Evolutionary conservation across 2,113 vertebrate genomes (phyloP), one percentile per base, ranked within the genome.

Genomic region (Otocyon megalotis): DNA sequence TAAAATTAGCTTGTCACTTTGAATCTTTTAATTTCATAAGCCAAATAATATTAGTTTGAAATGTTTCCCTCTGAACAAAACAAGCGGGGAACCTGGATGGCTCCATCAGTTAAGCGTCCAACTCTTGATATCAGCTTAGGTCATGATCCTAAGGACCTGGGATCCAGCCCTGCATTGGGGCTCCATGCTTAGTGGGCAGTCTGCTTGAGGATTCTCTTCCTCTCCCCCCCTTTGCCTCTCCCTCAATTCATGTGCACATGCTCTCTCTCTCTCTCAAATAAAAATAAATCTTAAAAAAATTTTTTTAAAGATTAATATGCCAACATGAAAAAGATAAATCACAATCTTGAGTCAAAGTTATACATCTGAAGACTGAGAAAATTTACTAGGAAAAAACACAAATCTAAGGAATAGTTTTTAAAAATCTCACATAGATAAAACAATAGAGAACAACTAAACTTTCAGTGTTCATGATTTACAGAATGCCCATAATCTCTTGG

Each of bases 31-130:
- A 24, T 79, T 80, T 76, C 79, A 80, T 93, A 86, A 97, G 79
- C 85, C 97, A 97, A 97, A 97, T 32, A 83, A 43, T 63, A 92
- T 98, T 91, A 90, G 88, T 96, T 97, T 83, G 65, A 97, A 98
- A 92, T 86, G 56, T 74, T 97, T 97, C 20, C 76, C 69, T 96
- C 90, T 90, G 97, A 91, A 96, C 5, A 93, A 28, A 8, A 88
- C 88, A 35, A 95, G 28, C 7, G 30, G 5, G 65, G 65, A 67
- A 67, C 30, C 30, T n/a, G 65, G 65, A 32, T 67, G 65, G 65
- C 16, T 67, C 30, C 32, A 7, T 67, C n/a, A 8, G 65, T 67
- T 67, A 67, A n/a, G 65, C 30, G 7, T n/a, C 65, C 5, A 4
- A 67, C 65, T 67, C 62, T 65, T 65, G 28, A 65, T 65, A 30